Evolutionary conservation across 2,888 invertebrate genomes (phyloP).

Genomic region (Epiblema foenella): DNA sequence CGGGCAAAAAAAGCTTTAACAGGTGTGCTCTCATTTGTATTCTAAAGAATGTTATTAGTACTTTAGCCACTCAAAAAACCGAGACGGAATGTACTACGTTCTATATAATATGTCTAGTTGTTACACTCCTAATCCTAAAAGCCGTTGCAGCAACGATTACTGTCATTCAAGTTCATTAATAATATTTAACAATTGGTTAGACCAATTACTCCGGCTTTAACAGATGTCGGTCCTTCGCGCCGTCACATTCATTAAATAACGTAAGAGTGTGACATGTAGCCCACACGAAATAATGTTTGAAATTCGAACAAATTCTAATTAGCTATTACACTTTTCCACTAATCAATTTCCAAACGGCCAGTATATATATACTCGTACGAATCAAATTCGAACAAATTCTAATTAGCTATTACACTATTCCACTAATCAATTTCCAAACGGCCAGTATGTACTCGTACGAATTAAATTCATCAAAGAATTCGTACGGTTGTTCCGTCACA

Average conservation of each 20-base stretch:
- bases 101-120: constrained; percentile 10
- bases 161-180: constrained; percentile 41
- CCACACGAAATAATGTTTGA: neutral
- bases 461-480: neutral
- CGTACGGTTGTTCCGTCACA: too few species aligned
- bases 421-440: neutral
- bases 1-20: too few species aligned
- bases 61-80: neutral
- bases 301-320: neutral
- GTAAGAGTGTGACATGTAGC: constrained; percentile 14
- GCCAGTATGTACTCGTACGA: neutral
- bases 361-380: neutral
- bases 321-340: neutral
- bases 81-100: neutral
- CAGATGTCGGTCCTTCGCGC: constrained; percentile 37
- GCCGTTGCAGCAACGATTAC: constrained; percentile 35
- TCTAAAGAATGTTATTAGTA: neutral
- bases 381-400: neutral
- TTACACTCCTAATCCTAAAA: constrained; percentile 40
- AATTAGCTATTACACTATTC: neutral
- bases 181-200: constrained; percentile 43
- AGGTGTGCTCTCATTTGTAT: neutral
- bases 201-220: constrained; percentile 39
- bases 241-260: constrained; percentile 31
- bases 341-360: neutral